Evolutionary conservation across 2,113 vertebrate genomes (phyloP), one percentile per base, ranked within the genome.

Genomic region (Triplophysa rosa): DNA sequence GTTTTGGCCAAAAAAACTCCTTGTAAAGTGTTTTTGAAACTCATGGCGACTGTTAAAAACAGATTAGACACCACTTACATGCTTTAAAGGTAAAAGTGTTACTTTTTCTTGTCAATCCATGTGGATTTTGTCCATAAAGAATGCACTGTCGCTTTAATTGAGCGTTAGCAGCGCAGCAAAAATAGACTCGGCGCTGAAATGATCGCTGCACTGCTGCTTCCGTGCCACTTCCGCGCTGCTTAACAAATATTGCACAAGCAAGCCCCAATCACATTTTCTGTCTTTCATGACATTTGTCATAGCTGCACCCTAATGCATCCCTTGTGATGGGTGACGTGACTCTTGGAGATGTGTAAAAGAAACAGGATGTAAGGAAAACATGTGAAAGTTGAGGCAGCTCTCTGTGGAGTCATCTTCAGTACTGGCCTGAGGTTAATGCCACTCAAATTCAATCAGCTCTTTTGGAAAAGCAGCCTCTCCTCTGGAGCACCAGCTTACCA

Each of bases 391-490:
- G n/a, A 61, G 40, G 23, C 62, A 23, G 9, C 19, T 40, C 58
- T 40, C 24, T 14, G 49, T 72, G 37, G 23, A 58, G 24, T 82
- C 73, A 45, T 61, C 67, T 33, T 47, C 33, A 42, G 62, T 24
- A 37, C 52, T 73, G 19, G 47, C 54, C 62, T 33, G 52, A 72
- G 78, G 63, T 56, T 69, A 69, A 70, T 81, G 37, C 78, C 71
- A 64, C 61, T 64, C 9, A 67, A 73, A 83, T 75, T 79, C 70
- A 81, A 85, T 85, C 76, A 70, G 65, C 17, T 69, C 74, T 69
- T 67, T 78, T 83, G 56, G 67, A 58, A 29, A 75, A 54, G 54
- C 74, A 62, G 23, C 67, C n/a, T 64, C 75, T 81, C 58, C 63
- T 37, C 40, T 71, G 47, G 67, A 24, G 74, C 26, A 42, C 58